Base-by-base conservation (phyloP, 2,113 vertebrate genomes). In the Barbus barbus region DNA sequence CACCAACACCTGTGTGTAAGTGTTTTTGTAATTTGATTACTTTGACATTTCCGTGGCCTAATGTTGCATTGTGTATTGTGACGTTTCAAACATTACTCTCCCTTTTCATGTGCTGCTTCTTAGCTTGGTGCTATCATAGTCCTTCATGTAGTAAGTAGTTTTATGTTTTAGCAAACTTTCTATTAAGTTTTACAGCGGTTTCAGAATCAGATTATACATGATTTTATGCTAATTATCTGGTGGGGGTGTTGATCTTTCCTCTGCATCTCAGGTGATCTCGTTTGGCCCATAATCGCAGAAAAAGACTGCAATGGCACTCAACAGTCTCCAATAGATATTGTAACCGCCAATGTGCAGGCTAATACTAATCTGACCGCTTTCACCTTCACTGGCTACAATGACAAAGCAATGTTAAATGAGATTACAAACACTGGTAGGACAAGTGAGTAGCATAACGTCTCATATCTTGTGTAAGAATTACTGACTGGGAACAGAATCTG, bases 251-350 rank as follows among this genome's bases (percentile, higher is more conserved):
- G n/a, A n/a, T n/a, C n/a, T n/a, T 2, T 51, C 4, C 28, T 48
- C 22, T 82, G 13, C 3, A 12, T 24, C 2, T 24, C 33, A 86
- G 77, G 33, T 61, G 11, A n/a, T 3, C 2, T 26, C 0, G 48
- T 1, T 0, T 94, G 93, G 93, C 0, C 91, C 0, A 6, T 0
- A n/a, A 48, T 88, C 26, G 2, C 13, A 9, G 0, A 83, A 1
- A 0, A 11, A 0, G 16, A 18, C 5, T 95, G 94, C 83, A 92
- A 82, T 0, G 90, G 93, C 16, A 87, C 1, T 5, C 85, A 85
- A 0, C 94, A 95, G 85, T 95, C 94, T 1, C 94, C 94, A 8
- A 91, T 95, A 8, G 0, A 95, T 87, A 95, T 95, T 3, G 20
- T 76, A 6, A 65, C 91, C 0, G 0, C n/a, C 0, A 11, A 4